These are phyloP conservation scores for Neoitamus cyanurus DNA, from an alignment of 2,888 invertebrate genomes.

Conservation along the genomic window DNA sequence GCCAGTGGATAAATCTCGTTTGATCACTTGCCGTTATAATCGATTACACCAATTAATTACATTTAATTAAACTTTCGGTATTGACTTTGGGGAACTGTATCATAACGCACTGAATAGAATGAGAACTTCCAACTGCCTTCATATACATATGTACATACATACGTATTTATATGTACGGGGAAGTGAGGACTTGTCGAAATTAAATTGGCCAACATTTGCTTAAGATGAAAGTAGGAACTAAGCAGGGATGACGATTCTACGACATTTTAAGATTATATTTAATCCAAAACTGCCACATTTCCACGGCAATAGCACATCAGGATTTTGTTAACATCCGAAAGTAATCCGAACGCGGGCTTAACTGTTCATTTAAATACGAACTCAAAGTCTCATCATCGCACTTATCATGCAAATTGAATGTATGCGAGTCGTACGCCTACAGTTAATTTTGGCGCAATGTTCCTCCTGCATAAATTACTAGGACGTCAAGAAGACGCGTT, in stretches of 20 bases:
- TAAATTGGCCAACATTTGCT: too few species aligned
- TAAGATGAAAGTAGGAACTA: too few species aligned
- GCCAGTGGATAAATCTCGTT: neutral
- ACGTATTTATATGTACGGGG: too few species aligned
- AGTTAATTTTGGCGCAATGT: neutral
- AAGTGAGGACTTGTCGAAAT: too few species aligned
- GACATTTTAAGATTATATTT: too few species aligned
- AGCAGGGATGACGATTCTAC: too few species aligned
- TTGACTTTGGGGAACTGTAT: neutral
- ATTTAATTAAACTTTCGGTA: conserved; percentile 8
- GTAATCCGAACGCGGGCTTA: neutral
- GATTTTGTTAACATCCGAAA: neutral
- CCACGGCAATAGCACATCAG: neutral
- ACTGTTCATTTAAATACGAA: neutral
- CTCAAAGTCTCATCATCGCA: neutral
- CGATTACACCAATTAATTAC: neutral
- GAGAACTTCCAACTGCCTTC: too few species aligned
- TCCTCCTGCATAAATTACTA: neutral
- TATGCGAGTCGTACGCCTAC: neutral
- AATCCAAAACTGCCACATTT: too few species aligned
- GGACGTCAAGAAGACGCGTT: neutral
- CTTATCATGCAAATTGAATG: neutral
- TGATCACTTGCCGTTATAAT: neutral
- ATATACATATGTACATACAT: too few species aligned
- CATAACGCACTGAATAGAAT: neutral